Evolutionary conservation across 2,113 vertebrate species (phyloP), one percentile per base, ranked within the genome.

Genomic region (Hymenochirus boettgeri): DNA sequence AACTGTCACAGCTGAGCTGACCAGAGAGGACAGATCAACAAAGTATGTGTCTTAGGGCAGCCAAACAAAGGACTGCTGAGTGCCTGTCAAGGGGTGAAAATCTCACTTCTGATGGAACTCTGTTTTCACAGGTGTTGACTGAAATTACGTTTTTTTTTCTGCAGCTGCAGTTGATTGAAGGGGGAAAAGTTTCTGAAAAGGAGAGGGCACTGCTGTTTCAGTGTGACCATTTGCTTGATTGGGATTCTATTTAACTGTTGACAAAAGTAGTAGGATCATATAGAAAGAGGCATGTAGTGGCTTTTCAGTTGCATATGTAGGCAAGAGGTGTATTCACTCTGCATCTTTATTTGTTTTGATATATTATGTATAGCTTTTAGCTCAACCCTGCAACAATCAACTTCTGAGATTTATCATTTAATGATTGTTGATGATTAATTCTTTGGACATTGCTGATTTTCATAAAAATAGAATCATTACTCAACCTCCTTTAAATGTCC

Each of bases 1-100:
- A 73, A 69, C 56, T 52, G 22, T 70, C 22, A 47, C 23, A 52
- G 47, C 31, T 74, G 71, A 72, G 21, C 53, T 58, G 23, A 26
- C 24, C 4, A 7, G 11, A 10, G 33, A 71, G 39, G 18, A 12
- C 9, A 73, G 73, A 75, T 55, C 75, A 79, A 77, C 59, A 76
- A 70, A 73, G 69, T 23, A 21, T 33, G 9, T 26, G 22, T 7
- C 27, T 70, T 25, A 59, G n/a, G 26, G 27, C 54, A 21, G 26
- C 15, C 10, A 23, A 71, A 65, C 27, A 72, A 78, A 77, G 45
- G 62, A 45, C 53, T 61, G 71, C 24, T 47, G 73, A 71, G 69
- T 51, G n/a, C 46, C 73, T 72, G 45, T 48, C 61, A 73, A 75
- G 72, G 71, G 51, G 55, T 27, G 70, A 42, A 71, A 72, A 61